A percentile compares a stretch with the other conserved stretches of the same genome.
phyloP scores from a whole-genome alignment of 2,113 vertebrate species.

The Tenrec ecaudatus region DNA sequence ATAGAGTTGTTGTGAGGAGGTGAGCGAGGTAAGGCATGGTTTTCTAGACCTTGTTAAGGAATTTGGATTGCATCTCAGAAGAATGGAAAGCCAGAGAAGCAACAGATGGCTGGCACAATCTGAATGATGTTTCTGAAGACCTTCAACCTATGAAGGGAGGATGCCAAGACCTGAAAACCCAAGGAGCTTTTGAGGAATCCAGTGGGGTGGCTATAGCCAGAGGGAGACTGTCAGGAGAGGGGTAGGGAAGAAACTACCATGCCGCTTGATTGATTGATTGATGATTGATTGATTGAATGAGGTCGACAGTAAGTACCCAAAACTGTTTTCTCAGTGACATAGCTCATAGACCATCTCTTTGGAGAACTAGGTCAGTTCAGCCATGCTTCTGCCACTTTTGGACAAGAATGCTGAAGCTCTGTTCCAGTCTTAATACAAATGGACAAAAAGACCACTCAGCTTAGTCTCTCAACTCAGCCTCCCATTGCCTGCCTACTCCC shows the following conservation, averaged over 20 bases:
- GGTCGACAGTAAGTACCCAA: rapidly evolving
- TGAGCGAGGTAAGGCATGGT: not conserved
- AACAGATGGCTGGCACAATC: not conserved
- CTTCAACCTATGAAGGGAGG: not conserved
- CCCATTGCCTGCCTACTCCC: rapidly evolving
- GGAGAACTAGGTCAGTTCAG: not conserved
- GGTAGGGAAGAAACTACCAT: too few relatives aligned
- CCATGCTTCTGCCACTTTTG: not conserved
- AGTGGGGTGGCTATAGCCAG: not conserved
- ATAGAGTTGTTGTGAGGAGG: too few relatives aligned
- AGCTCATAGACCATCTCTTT: not conserved
- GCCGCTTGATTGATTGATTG: not conserved
- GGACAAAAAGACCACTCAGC: rapidly evolving
- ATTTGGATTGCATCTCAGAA: not conserved
- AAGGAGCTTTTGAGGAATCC: not conserved
- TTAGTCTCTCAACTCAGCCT: not conserved
- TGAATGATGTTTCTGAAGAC: not conserved
- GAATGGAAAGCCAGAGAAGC: not conserved
- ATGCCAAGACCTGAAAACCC: not conserved
- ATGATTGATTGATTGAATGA: not conserved
- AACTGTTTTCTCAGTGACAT: not conserved
- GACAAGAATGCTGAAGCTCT: not conserved
- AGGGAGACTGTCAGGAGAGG: not conserved
- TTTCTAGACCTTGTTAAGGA: not conserved
- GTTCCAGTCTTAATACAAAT: not conserved